Percentiles rank a stretch among this genome's conserved stretches.
Conservation (phyloP, 2,113 vertebrate genomes). For the Leiothrix lutea region DNA sequence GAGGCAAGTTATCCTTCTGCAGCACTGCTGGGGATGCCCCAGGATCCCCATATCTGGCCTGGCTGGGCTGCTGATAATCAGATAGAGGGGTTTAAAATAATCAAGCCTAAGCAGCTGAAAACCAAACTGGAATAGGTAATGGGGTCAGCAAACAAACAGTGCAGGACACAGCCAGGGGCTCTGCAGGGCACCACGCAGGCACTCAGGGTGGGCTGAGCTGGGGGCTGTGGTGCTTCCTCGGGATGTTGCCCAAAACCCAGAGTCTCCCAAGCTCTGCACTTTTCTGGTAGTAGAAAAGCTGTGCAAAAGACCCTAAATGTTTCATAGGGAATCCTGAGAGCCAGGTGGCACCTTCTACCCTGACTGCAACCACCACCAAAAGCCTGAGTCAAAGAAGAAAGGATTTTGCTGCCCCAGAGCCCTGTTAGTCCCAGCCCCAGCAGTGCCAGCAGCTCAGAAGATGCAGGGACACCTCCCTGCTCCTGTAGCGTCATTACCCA, state of each 20-base stretch:
- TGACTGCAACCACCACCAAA: not conserved
- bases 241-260: not conserved
- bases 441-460: not conserved
- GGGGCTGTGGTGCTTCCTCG: not conserved
- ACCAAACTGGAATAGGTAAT: conserved; percentile 45
- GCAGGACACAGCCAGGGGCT: not conserved
- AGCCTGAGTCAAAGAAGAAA: not conserved
- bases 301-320: fast-evolving
- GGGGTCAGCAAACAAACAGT: conserved; percentile 20
- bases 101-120: conserved; percentile 52
- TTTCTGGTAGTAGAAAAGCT: not conserved
- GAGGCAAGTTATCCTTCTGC: not conserved
- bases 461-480: not conserved
- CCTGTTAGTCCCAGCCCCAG: not conserved
- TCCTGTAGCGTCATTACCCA: not conserved
- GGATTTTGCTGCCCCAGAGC: not conserved
- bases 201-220: fast-evolving
- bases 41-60: not conserved
- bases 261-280: not conserved
- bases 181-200: fast-evolving
- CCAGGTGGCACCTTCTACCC: not conserved
- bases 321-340: not conserved
- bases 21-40: not conserved
- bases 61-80: conserved; percentile 36
- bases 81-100: conserved; percentile 57